Evolutionary conservation across 1,140 invertebrate genomes (phyloP), one percentile per base, ranked within the genome.

Genomic region (Himalopsyche phryganea): DNA sequence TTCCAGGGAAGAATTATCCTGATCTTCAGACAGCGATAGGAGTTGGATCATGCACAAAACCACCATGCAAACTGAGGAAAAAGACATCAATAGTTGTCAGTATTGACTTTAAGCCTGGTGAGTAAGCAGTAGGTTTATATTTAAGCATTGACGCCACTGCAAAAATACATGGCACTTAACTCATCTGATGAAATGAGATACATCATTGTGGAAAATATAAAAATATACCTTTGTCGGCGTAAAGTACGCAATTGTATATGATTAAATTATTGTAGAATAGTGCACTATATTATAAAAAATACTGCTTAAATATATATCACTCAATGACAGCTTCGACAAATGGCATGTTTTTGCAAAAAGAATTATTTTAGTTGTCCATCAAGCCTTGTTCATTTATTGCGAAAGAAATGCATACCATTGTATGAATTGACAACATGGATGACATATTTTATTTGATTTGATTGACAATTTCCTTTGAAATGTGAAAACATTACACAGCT

Each of bases 61-160:
- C 76, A 36, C 84, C 84, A 0, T 89, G 87, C 66, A 78, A 72
- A 15, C 66, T 89, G 32, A 86, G 80, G 66, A 83, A 83, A 57
- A 81, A 81, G 56, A 81, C 82, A 0, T 70, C 68, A 4, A 68
- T 81, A 20, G 59, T 67, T 41, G 78, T 88, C 38, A 68, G 75
- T 15, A 74, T 86, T 36, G 79, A 73, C 48, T 80, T 89, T 28
- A 76, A 69, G 33, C 81, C 85, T 60, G 73, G 80, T 81, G 69
- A 69, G 68, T 68, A 40, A 36, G 18, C 15, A 3, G 5, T 6
- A 11, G 17, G 23, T 4, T 10, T 50, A 50, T n/a, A n/a, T n/a
- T 32, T 13, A 32, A 32, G 33, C 18, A 5, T 32, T 23, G 48
- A 50, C 14, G 13, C 3, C 6, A n/a, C n/a, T 13, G 23, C 45